Evolutionary conservation across 2,797 vertebrate genomes (phyloP).

Genomic region (Sternarchorhynchus goeldii): DNA sequence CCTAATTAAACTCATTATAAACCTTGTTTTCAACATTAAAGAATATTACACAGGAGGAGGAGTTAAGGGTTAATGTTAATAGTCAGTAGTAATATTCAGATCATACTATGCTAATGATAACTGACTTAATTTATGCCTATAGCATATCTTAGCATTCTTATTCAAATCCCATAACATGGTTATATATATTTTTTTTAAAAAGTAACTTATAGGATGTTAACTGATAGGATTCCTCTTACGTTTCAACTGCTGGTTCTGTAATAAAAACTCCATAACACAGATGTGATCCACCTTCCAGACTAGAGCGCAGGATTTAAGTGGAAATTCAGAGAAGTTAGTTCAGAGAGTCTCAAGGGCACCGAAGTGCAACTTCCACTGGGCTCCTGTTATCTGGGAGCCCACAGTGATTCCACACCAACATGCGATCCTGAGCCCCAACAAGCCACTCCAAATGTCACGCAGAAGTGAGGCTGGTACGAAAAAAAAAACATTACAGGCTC

Average conservation of each 20-base stretch:
- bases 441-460: constrained; percentile 37
- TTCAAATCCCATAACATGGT: constrained; percentile 52
- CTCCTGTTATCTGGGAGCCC: not conserved
- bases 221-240: not conserved
- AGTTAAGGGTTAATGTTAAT: not conserved
- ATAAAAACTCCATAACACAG: constrained; percentile 1
- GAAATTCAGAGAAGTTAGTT: not conserved
- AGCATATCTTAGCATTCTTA: constrained; percentile 40
- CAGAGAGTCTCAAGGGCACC: no score
- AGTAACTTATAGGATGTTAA: constrained; percentile 1
- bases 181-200: constrained; percentile 50
- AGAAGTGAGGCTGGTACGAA: constrained; percentile 23
- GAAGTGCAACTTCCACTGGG: no score
- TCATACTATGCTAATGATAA: constrained; percentile 31
- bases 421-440: not conserved
- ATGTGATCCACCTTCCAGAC: constrained; percentile 29
- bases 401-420: not conserved
- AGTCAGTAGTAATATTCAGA: not conserved
- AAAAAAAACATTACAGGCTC: constrained; percentile 16
- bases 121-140: constrained; percentile 40
- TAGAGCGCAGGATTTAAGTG: not conserved
- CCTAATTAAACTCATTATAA: constrained; percentile 5
- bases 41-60: not conserved
- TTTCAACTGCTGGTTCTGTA: constrained; percentile 41
- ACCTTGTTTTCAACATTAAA: not conserved